phyloP scores from a whole-genome alignment of 2,113 vertebrate species.

The Grus americana region DNA sequence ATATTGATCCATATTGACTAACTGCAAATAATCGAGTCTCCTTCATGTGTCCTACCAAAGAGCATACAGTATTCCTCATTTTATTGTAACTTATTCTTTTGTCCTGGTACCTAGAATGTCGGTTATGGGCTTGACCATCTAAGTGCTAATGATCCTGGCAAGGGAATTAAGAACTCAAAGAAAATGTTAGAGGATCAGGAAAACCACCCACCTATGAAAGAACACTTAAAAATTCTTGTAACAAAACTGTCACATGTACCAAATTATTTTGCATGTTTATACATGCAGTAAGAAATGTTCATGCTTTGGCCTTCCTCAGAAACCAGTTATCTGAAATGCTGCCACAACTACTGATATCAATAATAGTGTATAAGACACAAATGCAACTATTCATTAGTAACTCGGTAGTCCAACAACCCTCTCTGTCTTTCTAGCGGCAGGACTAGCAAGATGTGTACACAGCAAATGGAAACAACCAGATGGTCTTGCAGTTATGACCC shows the following conservation, averaged over 20 bases:
- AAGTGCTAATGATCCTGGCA: neutral
- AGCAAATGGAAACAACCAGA: conserved; percentile 67
- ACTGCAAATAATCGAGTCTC: neutral
- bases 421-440: conserved; percentile 29
- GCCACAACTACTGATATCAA: neutral
- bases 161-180: neutral
- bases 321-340: neutral
- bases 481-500: conserved; percentile 67
- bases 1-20: conserved; percentile 8
- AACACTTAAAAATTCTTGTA: neutral
- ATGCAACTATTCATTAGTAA: neutral
- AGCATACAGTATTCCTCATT: neutral
- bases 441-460: conserved; percentile 54
- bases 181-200: neutral
- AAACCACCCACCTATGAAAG: neutral
- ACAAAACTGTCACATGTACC: neutral
- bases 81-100: neutral
- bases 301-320: neutral
- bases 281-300: neutral
- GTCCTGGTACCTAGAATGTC: neutral
- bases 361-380: neutral
- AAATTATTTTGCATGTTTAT: neutral
- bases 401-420: neutral
- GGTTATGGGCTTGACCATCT: neutral
- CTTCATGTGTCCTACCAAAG: neutral